phyloP scores from a whole-genome alignment of 2,888 invertebrate species.

The Caenorhabditis uteleia region DNA sequence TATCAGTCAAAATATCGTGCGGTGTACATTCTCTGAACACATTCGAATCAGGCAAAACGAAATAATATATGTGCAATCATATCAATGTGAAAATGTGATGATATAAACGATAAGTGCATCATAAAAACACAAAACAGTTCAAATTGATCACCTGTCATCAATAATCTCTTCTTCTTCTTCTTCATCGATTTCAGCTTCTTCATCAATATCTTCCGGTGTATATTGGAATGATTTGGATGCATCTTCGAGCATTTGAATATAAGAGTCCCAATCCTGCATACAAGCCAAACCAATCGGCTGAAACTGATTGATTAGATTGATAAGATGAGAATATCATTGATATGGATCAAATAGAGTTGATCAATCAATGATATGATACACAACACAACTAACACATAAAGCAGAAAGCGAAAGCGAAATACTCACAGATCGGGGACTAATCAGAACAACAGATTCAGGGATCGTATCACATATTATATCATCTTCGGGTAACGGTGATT shows the following conservation, averaged over 20 bases:
- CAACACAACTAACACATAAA: neutral
- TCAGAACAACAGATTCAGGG: slow-evolving; percentile 54
- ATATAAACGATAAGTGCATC: neutral
- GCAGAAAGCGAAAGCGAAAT: slow-evolving; percentile 9
- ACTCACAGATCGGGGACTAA: slow-evolving; percentile 63
- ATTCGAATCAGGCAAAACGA: neutral
- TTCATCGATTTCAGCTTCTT: slow-evolving; percentile 9
- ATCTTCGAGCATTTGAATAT: slow-evolving; percentile 64
- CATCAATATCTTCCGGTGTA: slow-evolving; percentile 21
- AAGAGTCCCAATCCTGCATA: slow-evolving; percentile 68
- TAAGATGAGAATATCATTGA: too few species aligned
- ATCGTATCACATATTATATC: slow-evolving; percentile 19
- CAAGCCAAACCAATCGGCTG: slow-evolving; percentile 65
- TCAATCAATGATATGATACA: too few species aligned
- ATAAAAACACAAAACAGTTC: neutral
- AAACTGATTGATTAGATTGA: too few species aligned
- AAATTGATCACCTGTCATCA: slow-evolving; percentile 15
- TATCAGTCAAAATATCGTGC: slow-evolving; percentile 23
- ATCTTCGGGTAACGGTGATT: slow-evolving; percentile 14
- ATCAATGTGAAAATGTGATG: neutral
- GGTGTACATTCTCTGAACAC: slow-evolving; percentile 32
- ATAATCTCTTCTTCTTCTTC: slow-evolving; percentile 18
- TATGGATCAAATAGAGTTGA: too few species aligned
- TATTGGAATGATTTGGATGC: slow-evolving; percentile 27
- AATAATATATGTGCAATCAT: neutral